Conservation (phyloP, 1,140 invertebrate genomes). For the Drosophila rufa region DNA sequence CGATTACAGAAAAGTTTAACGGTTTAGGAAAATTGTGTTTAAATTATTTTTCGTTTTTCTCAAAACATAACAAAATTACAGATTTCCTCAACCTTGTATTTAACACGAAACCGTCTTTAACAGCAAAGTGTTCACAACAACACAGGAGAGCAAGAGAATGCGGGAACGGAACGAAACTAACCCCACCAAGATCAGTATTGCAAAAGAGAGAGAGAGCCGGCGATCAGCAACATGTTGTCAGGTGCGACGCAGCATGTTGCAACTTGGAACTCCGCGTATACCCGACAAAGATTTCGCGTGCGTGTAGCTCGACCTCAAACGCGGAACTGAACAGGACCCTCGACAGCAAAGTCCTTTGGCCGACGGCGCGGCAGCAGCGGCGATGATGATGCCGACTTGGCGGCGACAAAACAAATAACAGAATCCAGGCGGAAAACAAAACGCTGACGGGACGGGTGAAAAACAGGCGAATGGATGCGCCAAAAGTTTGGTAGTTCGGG, state of each 20-base stretch:
- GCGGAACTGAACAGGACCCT: constrained; percentile 76
- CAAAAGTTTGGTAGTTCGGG: constrained; percentile 32
- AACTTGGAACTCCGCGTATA: not conserved
- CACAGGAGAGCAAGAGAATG: not conserved
- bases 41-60: not conserved
- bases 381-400: constrained; percentile 40
- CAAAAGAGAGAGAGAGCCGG: not conserved
- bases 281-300: constrained; percentile 15
- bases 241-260: constrained; percentile 38
- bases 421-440: constrained; percentile 64
- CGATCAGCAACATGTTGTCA: constrained; percentile 38
- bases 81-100: not conserved
- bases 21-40: not conserved
- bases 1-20: too few relatives aligned
- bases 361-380: constrained; percentile 29
- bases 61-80: not conserved
- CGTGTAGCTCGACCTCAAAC: constrained; percentile 61
- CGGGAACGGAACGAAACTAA: not conserved
- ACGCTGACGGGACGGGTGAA: constrained; percentile 4
- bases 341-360: constrained; percentile 66
- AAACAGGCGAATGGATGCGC: constrained; percentile 16
- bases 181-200: constrained; percentile 40
- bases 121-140: not conserved
- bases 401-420: constrained; percentile 82
- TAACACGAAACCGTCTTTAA: too few relatives aligned